Evolutionary conservation across 64 coral and sea anemone species (phyloP).

Genomic region (Astreopora myriophthalma): DNA sequence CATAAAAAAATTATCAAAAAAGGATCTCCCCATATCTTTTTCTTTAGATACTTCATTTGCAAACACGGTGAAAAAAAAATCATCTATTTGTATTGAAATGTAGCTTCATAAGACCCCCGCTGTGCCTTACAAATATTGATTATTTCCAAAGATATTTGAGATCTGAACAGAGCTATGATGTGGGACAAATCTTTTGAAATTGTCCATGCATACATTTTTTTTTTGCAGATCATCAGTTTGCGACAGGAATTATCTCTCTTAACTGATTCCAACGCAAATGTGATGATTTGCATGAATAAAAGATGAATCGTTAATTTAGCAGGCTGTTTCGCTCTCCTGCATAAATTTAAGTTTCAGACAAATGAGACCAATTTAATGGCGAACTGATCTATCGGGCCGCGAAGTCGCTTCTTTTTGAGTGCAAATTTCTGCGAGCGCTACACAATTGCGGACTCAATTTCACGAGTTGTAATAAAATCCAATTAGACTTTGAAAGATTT

Average conservation of each 20-base stretch:
- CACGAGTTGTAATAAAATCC: constrained; percentile 38
- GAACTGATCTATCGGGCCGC: not conserved
- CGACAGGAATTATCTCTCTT: constrained; percentile 20
- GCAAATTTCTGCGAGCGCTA: not conserved
- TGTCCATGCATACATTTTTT: not conserved
- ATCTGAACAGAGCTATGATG: constrained; percentile 8
- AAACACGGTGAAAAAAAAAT: not conserved
- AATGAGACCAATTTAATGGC: not conserved
- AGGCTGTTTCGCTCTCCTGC: not conserved
- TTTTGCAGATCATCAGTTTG: not conserved
- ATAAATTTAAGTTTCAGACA: not conserved
- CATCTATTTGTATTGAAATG: not conserved
- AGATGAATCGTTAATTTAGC: constrained; percentile 19
- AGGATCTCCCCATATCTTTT: not conserved
- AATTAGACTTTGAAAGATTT: constrained; percentile 57
- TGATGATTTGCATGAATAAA: constrained; percentile 5
- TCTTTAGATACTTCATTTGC: not conserved
- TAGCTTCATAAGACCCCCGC: constrained; percentile 16
- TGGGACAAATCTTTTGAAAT: not conserved
- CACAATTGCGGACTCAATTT: not conserved
- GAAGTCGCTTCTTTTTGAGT: not conserved
- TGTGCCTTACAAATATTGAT: constrained; percentile 32
- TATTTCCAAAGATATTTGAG: constrained; percentile 28
- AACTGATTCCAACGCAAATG: not conserved
- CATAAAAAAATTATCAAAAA: not conserved